Conservation (phyloP, 2,113 vertebrate species). For the Micromys minutus region DNA sequence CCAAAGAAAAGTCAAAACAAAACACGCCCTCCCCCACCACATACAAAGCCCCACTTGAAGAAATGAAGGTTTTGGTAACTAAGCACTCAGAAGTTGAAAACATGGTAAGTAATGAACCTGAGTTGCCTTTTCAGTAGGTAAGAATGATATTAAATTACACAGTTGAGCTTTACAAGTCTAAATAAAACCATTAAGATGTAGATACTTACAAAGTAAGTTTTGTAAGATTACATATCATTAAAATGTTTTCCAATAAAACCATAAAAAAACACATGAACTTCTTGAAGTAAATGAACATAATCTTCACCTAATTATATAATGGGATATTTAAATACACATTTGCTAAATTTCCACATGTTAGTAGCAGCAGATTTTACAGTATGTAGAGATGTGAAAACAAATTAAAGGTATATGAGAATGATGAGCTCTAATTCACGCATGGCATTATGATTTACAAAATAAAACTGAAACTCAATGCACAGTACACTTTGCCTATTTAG, state of each 20-base stretch:
- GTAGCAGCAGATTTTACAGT: not conserved
- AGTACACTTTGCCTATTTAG: not conserved
- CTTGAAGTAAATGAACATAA: not conserved
- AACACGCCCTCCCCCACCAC: no score
- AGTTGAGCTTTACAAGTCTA: not conserved
- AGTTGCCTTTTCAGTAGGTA: not conserved
- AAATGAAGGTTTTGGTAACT: not conserved
- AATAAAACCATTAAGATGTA: not conserved
- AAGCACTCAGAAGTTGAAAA: not conserved
- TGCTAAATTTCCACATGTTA: not conserved
- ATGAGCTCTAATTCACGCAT: not conserved
- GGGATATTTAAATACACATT: not conserved
- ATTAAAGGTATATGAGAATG: not conserved
- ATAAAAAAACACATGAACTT: not conserved
- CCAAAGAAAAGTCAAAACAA: no score
- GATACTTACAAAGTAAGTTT: not conserved
- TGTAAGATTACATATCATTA: not conserved
- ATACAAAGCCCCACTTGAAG: not conserved
- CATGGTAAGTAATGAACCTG: not conserved
- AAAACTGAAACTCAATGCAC: not conserved
- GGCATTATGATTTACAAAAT: not conserved
- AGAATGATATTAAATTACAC: not conserved
- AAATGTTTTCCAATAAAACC: not conserved
- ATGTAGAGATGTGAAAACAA: not conserved
- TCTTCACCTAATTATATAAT: not conserved